Evolutionary conservation across 2,888 invertebrate species (phyloP).

Genomic region (Amiota mariae): DNA sequence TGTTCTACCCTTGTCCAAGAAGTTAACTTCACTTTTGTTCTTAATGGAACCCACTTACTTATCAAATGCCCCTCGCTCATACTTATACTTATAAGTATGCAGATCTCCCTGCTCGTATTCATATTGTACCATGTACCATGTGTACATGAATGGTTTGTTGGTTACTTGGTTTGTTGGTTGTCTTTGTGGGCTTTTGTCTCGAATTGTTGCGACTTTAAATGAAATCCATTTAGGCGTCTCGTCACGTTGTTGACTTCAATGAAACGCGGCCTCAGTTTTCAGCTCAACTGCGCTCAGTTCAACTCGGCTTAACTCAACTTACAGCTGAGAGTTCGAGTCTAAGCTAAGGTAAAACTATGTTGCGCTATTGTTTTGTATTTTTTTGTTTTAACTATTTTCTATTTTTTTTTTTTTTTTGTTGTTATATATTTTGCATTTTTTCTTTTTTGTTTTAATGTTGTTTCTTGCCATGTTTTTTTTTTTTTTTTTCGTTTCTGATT

Average conservation of each 20-base stretch:
- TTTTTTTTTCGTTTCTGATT: conserved; percentile 25
- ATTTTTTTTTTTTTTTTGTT: conserved; percentile 13
- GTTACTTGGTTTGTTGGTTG: background rate
- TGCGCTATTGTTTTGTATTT: conserved; percentile 38
- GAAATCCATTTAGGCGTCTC: conserved; percentile 64
- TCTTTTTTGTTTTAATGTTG: background rate
- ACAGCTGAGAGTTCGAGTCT: no score
- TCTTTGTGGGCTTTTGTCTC: background rate
- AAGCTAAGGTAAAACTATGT: no score
- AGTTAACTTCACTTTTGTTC: no score
- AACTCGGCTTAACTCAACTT: background rate
- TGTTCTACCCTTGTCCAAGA: no score
- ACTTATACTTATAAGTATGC: no score
- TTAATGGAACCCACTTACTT: no score
- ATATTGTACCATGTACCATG: conserved; percentile 42
- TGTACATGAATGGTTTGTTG: conserved; percentile 24
- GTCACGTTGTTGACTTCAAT: conserved; percentile 65
- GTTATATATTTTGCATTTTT: background rate
- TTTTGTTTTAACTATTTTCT: conserved; percentile 25
- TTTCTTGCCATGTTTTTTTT: background rate
- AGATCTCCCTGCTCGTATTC: conserved; percentile 14
- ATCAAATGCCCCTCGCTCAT: no score
- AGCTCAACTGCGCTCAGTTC: background rate
- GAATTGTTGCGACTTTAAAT: background rate
- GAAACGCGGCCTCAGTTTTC: conserved; percentile 47